These are phyloP conservation scores for Trypoxylon attenuatum DNA, from an alignment of 2,888 invertebrate species.

Conservation along the genomic window DNA sequence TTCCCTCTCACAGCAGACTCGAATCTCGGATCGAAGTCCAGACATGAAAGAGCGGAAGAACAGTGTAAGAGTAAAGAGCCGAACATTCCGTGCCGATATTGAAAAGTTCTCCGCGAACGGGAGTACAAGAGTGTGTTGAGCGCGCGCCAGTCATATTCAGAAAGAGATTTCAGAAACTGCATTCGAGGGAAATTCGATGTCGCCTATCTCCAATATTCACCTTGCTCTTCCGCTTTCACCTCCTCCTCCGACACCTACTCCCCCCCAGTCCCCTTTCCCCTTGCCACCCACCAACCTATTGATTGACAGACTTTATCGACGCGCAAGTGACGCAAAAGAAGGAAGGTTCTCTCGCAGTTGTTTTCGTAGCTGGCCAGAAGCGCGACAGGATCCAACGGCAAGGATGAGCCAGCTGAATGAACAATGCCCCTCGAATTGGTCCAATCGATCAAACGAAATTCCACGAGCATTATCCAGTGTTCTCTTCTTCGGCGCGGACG, in stretches of 20 bases:
- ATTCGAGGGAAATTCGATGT: slow-evolving; percentile 13
- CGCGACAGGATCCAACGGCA: too few species aligned
- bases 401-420: neutral
- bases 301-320: slow-evolving; percentile 5
- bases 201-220: slow-evolving; percentile 7
- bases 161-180: slow-evolving; percentile 10
- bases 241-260: too few species aligned
- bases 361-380: neutral
- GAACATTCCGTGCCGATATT: slow-evolving; percentile 14
- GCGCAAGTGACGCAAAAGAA: neutral
- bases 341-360: neutral
- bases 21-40: neutral
- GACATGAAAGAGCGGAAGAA: slow-evolving; percentile 1
- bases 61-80: slow-evolving; percentile 8
- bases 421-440: neutral
- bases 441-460: neutral
- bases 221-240: neutral
- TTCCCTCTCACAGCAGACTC: neutral
- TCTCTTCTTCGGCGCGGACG: neutral
- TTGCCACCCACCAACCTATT: too few species aligned
- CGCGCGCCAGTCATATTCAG: neutral
- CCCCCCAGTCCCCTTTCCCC: too few species aligned
- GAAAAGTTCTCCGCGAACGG: slow-evolving; percentile 22
- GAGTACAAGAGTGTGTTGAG: slow-evolving; percentile 1
- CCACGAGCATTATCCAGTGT: too few species aligned